Conservation (phyloP, 2,113 vertebrate genomes). For the Pyxicephalus adspersus region DNA sequence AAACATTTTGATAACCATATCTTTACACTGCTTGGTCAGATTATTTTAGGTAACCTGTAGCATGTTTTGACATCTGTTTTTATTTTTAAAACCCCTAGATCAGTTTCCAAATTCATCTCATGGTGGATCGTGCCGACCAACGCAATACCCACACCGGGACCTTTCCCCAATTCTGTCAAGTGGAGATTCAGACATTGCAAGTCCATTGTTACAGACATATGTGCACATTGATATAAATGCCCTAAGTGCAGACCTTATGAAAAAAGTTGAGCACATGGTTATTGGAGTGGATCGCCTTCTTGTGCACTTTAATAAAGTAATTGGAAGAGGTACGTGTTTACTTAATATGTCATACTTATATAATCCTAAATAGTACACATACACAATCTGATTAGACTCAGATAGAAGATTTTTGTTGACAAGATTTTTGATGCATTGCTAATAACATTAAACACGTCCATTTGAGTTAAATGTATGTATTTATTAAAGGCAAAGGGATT, state of each 20-base stretch:
- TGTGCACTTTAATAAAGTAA: slow-evolving; percentile 91
- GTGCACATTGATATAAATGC: slow-evolving; percentile 90
- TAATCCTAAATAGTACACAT: too few species aligned
- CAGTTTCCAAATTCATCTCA: slow-evolving; percentile 87
- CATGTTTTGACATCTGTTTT: not conserved
- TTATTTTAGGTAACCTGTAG: too few species aligned
- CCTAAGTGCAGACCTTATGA: slow-evolving; percentile 93
- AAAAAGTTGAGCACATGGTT: slow-evolving; percentile 93
- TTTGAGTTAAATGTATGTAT: too few species aligned
- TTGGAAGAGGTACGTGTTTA: slow-evolving; percentile 89
- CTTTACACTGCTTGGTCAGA: too few species aligned
- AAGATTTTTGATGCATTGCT: too few species aligned
- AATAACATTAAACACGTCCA: too few species aligned
- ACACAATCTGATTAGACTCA: too few species aligned
- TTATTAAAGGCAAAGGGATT: too few species aligned
- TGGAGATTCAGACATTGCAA: slow-evolving; percentile 87
- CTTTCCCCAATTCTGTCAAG: slow-evolving; percentile 84
- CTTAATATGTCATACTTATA: not conserved
- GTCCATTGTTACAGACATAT: slow-evolving; percentile 85
- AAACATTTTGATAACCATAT: too few species aligned
- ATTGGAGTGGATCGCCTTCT: slow-evolving; percentile 90
- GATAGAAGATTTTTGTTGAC: too few species aligned
- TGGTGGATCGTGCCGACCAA: slow-evolving; percentile 82
- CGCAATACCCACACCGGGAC: slow-evolving; percentile 85
- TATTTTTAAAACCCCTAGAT: slow-evolving; percentile 70